phyloP scores from a whole-genome alignment of 2,888 invertebrate species.

The Pollenia griseotomentosa region DNA sequence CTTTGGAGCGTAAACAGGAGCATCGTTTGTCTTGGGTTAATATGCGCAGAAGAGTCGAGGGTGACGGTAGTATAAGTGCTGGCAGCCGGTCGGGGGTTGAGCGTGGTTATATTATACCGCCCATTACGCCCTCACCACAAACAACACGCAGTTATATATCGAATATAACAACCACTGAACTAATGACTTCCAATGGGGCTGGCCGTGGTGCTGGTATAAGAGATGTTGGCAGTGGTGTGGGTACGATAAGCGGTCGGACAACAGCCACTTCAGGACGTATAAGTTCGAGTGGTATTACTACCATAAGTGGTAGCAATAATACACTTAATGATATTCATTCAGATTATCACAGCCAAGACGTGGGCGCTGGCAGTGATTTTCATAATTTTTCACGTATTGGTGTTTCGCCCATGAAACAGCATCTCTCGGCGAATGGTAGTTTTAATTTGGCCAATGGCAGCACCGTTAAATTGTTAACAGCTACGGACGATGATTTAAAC shows the following conservation, averaged over 20 bases:
- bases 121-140: slow-evolving; percentile 81
- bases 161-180: slow-evolving; percentile 78
- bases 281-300: slow-evolving; percentile 81
- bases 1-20: slow-evolving; percentile 80
- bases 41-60: slow-evolving; percentile 79
- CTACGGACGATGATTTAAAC: slow-evolving; percentile 82
- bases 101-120: slow-evolving; percentile 73
- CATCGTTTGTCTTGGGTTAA: slow-evolving; percentile 81
- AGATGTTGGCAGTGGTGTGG: slow-evolving; percentile 61
- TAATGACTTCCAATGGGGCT: slow-evolving; percentile 73
- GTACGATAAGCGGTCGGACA: slow-evolving; percentile 78
- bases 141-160: slow-evolving; percentile 81
- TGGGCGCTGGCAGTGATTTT: slow-evolving; percentile 77
- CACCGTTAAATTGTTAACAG: slow-evolving; percentile 82
- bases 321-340: slow-evolving; percentile 82
- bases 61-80: slow-evolving; percentile 69
- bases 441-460: slow-evolving; percentile 83
- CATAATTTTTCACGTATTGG: slow-evolving; percentile 76
- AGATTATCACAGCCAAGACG: slow-evolving; percentile 80
- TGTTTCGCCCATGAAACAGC: slow-evolving; percentile 78
- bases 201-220: slow-evolving; percentile 67
- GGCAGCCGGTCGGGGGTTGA: slow-evolving; percentile 21
- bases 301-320: slow-evolving; percentile 82
- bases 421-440: slow-evolving; percentile 80
- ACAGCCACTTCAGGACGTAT: slow-evolving; percentile 82